These are phyloP conservation scores for Ligdia adustata DNA, from an alignment of 2,888 invertebrate genomes.

Conservation along the genomic window DNA sequence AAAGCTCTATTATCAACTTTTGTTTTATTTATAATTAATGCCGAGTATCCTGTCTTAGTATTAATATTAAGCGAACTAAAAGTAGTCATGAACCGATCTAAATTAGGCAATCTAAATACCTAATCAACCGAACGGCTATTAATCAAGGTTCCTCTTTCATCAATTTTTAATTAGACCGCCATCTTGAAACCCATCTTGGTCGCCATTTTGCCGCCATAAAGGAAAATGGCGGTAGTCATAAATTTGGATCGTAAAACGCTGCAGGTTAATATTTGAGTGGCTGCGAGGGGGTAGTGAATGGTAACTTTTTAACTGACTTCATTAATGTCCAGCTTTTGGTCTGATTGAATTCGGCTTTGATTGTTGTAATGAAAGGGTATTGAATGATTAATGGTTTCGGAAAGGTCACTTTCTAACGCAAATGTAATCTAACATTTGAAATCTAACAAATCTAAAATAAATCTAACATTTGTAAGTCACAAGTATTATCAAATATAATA, in stretches of 20 bases:
- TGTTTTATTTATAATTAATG: no score
- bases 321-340: conserved; percentile 5
- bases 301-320: conserved; percentile 23
- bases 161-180: conserved; percentile 53
- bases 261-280: conserved; percentile 45
- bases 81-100: conserved; percentile 10
- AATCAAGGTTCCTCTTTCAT: conserved; percentile 42
- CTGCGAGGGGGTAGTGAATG: conserved; percentile 33
- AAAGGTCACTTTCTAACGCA: no score
- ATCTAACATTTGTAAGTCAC: no score
- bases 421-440: no score
- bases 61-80: conserved; percentile 3
- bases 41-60: no score
- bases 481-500: no score
- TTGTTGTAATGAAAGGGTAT: conserved; percentile 1
- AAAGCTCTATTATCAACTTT: no score
- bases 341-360: conserved; percentile 12
- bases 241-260: conserved; percentile 42
- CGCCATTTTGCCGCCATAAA: conserved; percentile 33
- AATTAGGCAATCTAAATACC: conserved; percentile 20
- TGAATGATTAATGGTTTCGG: conserved; percentile 2
- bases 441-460: no score
- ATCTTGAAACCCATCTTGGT: conserved; percentile 35
- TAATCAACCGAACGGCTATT: conserved; percentile 25
- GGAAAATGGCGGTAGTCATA: conserved; percentile 43